A percentile compares a stretch with the other conserved stretches of the same genome.
phyloP scores from a whole-genome alignment of 2,113 vertebrate species.

The Hemibagrus wyckioides region DNA sequence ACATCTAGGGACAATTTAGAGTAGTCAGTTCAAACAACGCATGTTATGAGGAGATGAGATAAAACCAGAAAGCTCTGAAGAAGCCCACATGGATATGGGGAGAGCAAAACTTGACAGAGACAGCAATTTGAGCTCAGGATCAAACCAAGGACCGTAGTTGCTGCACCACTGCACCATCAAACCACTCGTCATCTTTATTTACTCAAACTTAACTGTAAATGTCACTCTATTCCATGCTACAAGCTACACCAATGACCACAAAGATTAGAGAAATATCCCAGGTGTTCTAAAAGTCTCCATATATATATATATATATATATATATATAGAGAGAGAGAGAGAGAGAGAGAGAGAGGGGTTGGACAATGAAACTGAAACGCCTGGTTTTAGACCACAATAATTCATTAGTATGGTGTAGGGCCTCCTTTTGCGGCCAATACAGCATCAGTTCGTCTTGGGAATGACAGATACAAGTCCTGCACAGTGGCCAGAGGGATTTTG shows the following conservation, averaged over 20 bases:
- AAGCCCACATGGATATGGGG: background rate
- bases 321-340: too few species aligned
- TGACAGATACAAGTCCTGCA: too few species aligned
- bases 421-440: too few species aligned
- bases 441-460: too few species aligned
- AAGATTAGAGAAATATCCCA: background rate
- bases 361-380: too few species aligned
- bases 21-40: background rate
- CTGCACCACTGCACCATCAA: background rate
- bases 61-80: background rate
- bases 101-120: background rate
- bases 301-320: too few species aligned
- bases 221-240: background rate
- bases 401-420: too few species aligned
- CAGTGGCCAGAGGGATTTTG: too few species aligned
- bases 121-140: background rate
- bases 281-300: too few species aligned
- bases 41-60: background rate
- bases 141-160: background rate
- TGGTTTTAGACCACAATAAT: too few species aligned
- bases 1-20: background rate
- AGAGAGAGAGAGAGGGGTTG: too few species aligned
- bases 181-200: background rate
- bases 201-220: background rate
- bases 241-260: background rate